Evolutionary conservation across 2,113 vertebrate genomes (phyloP).

Genomic region (Ceyx margarethae): DNA sequence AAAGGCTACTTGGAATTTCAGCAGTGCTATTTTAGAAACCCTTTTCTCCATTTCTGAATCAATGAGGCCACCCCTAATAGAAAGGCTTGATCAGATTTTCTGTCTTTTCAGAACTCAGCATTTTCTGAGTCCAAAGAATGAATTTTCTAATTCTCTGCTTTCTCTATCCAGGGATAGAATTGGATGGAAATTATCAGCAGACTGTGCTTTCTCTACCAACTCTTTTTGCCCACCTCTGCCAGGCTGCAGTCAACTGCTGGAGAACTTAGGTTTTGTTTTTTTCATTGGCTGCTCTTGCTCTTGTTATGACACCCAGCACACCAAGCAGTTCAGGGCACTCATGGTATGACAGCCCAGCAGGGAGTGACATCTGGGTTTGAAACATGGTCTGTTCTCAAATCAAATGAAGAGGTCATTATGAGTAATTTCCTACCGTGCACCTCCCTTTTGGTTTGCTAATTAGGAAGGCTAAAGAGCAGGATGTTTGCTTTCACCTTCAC

Average conservation of each 20-base stretch:
- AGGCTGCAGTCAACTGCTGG: neutral
- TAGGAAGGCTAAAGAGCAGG: neutral
- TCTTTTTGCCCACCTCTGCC: neutral
- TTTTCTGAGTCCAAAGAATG: neutral
- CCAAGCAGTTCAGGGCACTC: fast-evolving
- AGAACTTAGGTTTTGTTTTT: neutral
- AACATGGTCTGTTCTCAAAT: neutral
- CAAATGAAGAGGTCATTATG: neutral
- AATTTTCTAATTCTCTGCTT: neutral
- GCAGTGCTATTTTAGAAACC: neutral
- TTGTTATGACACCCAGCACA: neutral
- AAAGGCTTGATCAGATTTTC: neutral
- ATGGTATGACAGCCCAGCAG: neutral
- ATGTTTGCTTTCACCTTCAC: neutral
- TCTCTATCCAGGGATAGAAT: neutral
- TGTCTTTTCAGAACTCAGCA: neutral
- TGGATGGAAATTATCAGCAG: neutral
- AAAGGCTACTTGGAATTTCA: neutral
- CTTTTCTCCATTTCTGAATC: neutral
- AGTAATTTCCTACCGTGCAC: neutral
- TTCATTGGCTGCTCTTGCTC: neutral
- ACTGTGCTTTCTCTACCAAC: neutral
- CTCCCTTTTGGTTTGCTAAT: neutral
- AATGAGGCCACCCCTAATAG: neutral
- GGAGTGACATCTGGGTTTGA: neutral